Percentiles rank a stretch among this genome's conserved stretches.
These are phyloP conservation scores for Mobula hypostoma DNA, from an alignment of 2,113 vertebrate species.

Conservation along the genomic window DNA sequence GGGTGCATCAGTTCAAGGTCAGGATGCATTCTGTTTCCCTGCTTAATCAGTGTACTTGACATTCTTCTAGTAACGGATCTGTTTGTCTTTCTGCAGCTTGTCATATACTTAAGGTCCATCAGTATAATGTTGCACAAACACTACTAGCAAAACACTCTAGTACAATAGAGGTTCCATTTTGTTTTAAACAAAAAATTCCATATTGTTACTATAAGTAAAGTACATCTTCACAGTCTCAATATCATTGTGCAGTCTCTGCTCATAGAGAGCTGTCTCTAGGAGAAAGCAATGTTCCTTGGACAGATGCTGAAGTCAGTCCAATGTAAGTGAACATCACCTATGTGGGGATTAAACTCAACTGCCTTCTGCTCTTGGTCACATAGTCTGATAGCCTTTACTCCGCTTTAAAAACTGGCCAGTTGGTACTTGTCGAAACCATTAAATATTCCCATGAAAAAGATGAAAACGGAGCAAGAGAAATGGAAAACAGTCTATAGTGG, in stretches of 20 bases:
- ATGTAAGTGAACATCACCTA: background rate
- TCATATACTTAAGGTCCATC: too few species aligned
- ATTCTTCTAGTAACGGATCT: too few species aligned
- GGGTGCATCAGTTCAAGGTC: too few species aligned
- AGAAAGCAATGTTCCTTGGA: background rate
- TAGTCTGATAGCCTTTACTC: background rate
- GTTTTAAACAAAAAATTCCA: too few species aligned
- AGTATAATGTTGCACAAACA: too few species aligned
- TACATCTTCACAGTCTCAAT: background rate
- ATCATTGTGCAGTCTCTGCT: background rate
- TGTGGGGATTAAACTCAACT: background rate
- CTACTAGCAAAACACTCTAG: too few species aligned
- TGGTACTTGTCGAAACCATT: background rate
- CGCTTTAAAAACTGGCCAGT: background rate
- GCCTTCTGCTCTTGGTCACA: background rate
- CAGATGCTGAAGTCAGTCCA: background rate
- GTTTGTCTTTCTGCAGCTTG: too few species aligned
- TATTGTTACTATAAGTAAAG: too few species aligned
- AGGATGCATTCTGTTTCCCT: too few species aligned
- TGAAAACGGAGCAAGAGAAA: background rate
- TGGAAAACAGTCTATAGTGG: background rate
- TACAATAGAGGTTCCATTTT: too few species aligned
- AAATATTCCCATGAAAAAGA: background rate
- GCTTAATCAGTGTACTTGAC: too few species aligned
- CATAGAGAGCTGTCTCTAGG: too few species aligned